Conservation (phyloP, 2,888 invertebrate genomes). For the Hermodice carunculata region DNA sequence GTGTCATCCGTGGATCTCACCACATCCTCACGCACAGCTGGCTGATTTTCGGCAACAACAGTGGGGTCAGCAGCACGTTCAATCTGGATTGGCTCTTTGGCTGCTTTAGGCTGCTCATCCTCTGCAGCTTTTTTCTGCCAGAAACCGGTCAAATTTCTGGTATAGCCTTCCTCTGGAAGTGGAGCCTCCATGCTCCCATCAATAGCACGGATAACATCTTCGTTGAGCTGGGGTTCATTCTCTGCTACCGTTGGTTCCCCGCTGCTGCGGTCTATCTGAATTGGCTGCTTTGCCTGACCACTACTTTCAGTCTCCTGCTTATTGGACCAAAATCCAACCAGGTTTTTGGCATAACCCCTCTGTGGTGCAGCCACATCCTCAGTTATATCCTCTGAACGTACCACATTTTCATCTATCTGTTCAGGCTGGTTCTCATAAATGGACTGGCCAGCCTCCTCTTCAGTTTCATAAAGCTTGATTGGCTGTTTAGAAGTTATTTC, state of each 20-base stretch:
- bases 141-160: conserved; percentile 11
- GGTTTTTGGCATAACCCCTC: conserved; percentile 17
- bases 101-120: background rate
- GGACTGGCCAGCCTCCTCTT: background rate
- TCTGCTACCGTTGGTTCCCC: conserved; percentile 33
- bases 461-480: conserved; percentile 20
- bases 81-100: conserved; percentile 11
- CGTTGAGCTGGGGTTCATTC: conserved; percentile 33
- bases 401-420: conserved; percentile 5
- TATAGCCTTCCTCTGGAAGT: conserved; percentile 9
- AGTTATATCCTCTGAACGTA: conserved; percentile 12
- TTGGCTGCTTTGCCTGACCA: conserved; percentile 8
- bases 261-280: conserved; percentile 26
- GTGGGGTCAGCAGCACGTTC: conserved; percentile 4
- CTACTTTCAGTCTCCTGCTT: too few species aligned
- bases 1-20: conserved; percentile 5
- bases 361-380: conserved; percentile 10
- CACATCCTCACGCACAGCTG: conserved; percentile 2
- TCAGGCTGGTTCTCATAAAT: conserved; percentile 22
- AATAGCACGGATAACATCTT: conserved; percentile 28
- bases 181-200: background rate
- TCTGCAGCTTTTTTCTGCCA: conserved; percentile 8
- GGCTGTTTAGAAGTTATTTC: background rate
- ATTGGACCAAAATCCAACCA: conserved; percentile 2
- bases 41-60: conserved; percentile 12